Evolutionary conservation across 2,113 vertebrate species (phyloP), one percentile per base, ranked within the genome.

Genomic region (Microtus pennsylvanicus): DNA sequence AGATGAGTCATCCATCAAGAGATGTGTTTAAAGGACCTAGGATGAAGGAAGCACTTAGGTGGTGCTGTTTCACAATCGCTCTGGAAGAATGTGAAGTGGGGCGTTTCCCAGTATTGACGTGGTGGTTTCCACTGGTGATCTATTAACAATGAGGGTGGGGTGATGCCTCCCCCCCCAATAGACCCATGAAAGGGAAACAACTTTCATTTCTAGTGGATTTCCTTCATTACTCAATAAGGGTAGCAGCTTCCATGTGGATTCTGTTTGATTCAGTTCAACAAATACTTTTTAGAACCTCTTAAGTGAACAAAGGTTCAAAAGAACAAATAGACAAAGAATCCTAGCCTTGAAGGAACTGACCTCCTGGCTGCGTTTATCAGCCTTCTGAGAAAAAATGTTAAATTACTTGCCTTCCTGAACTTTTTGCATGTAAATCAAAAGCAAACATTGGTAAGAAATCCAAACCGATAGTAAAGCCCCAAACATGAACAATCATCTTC

Each of bases 101-200:
- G 69, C 67, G 89, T 89, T 94, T 94, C 63, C 77, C 86, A 82
- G 47, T 65, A 55, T 21, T 65, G 38, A 89, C 1, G 22, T 50
- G 14, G 22, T 63, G 10, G 81, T 95, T 95, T 96, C 67, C 61
- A 94, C 89, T 82, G 81, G 81, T 94, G 85, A 92, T 96, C 87
- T 80, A 96, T 89, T 95, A 82, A 92, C 90, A 55, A 14, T 58
- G 77, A 69, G 33, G 45, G 38, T 72, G 26, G 76, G 80, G 85
- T 86, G 47, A 55, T 47, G 22, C 30, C 35, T 33, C 13, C 8
- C 30, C 28, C 77, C 77, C 30, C 47, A 69, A 90, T 63, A 76
- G 67, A n/a, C n/a, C 82, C 61, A 77, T n/a, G 72, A 94, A 97
- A 95, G 85, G 69, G 70, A 96, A 97, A 93, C 80, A 90, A 89